Conservation (phyloP, 2,888 invertebrate species). For the Aporophyla lueneburgensis region DNA sequence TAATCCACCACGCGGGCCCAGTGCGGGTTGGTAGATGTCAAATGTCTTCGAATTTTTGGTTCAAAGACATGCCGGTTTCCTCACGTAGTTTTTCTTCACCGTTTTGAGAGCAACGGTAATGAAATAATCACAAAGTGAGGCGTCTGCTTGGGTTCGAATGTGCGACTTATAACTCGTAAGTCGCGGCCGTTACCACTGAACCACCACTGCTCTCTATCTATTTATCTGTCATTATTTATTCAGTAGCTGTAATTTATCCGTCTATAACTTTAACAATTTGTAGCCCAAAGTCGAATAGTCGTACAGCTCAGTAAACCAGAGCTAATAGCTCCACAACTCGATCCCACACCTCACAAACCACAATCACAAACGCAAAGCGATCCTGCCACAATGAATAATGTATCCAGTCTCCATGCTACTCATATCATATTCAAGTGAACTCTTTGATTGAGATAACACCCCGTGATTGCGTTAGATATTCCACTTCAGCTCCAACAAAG, state of each 20-base stretch:
- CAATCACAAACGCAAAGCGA: conserved; percentile 29
- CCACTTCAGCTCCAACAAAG: conserved; percentile 44
- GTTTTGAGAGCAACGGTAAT: too few relatives aligned
- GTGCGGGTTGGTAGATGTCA: too few relatives aligned
- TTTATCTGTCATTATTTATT: too few relatives aligned
- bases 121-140: too few relatives aligned
- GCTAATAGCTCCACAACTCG: conserved; percentile 6
- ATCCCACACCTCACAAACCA: conserved; percentile 3
- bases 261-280: background rate
- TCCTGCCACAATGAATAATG: conserved; percentile 50
- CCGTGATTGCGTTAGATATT: conserved; percentile 50
- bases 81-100: too few relatives aligned
- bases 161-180: too few relatives aligned
- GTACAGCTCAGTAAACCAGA: background rate
- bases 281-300: background rate
- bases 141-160: too few relatives aligned
- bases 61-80: too few relatives aligned
- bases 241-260: background rate
- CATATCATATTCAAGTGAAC: conserved; percentile 51
- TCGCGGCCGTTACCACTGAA: too few relatives aligned
- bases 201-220: too few relatives aligned
- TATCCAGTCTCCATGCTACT: conserved; percentile 33
- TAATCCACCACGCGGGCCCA: too few relatives aligned
- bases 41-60: too few relatives aligned
- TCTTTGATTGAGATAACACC: conserved; percentile 56